Evolutionary conservation across 2,888 invertebrate species (phyloP).

Genomic region (Asteroscopus sphinx): DNA sequence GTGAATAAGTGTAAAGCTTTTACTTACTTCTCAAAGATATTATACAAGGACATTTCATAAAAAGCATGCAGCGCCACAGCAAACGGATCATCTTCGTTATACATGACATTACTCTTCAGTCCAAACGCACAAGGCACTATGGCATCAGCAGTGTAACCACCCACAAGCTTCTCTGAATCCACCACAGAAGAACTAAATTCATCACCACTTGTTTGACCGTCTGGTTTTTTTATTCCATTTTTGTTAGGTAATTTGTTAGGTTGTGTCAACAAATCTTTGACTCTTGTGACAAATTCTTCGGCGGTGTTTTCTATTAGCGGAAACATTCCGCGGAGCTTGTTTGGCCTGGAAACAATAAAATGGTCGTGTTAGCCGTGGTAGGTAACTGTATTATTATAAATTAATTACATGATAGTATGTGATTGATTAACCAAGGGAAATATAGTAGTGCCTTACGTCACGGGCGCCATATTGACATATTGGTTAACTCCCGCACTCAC

Average conservation of each 20-base stretch:
- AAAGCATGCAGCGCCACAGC: conserved; percentile 85
- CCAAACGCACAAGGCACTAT: conserved; percentile 87
- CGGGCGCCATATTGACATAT: too few relatives aligned
- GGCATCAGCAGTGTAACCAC: conserved; percentile 86
- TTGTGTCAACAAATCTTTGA: conserved; percentile 62
- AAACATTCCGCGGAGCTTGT: conserved; percentile 84
- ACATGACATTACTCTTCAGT: conserved; percentile 83
- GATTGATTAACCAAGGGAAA: too few relatives aligned
- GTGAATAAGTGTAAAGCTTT: neutral
- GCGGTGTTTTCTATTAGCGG: conserved; percentile 83
- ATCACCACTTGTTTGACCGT: conserved; percentile 18
- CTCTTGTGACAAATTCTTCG: conserved; percentile 73
- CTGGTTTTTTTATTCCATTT: conserved; percentile 17
- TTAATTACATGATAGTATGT: too few relatives aligned
- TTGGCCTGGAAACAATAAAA: conserved; percentile 75
- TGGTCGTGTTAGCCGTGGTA: neutral
- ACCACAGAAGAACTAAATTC: conserved; percentile 61
- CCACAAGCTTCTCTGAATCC: conserved; percentile 79
- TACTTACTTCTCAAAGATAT: conserved; percentile 86
- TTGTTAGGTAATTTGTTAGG: conserved; percentile 43
- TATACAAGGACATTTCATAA: conserved; percentile 80
- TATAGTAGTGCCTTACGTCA: too few relatives aligned
- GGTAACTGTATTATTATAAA: too few relatives aligned
- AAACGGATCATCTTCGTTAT: conserved; percentile 80
- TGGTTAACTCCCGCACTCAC: too few relatives aligned